Evolutionary conservation across 1,140 invertebrate genomes (phyloP).

Genomic region (Caerostris darwini): DNA sequence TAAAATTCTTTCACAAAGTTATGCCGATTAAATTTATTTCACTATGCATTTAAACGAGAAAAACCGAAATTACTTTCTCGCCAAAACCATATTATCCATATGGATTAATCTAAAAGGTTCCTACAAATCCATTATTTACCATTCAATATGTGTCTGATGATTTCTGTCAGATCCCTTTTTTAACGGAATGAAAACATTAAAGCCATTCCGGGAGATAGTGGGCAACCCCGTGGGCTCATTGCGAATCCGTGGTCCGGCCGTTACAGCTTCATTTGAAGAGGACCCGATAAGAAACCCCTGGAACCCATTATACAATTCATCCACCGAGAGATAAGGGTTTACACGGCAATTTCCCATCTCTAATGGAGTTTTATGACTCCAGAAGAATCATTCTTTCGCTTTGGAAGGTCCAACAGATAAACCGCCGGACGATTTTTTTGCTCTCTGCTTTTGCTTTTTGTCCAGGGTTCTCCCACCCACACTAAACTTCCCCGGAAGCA

Average conservation of each 20-base stretch:
- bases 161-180: background rate
- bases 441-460: constrained; percentile 39
- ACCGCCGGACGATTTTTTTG: constrained; percentile 32
- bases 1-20: too few species aligned
- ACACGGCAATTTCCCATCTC: constrained; percentile 78
- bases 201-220: constrained; percentile 3
- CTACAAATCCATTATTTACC: constrained; percentile 13
- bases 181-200: constrained; percentile 42
- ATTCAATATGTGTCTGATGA: constrained; percentile 8
- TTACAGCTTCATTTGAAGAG: constrained; percentile 66
- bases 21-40: too few species aligned
- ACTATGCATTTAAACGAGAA: too few species aligned
- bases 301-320: constrained; percentile 78
- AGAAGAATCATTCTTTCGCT: constrained; percentile 61
- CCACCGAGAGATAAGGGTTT: constrained; percentile 77
- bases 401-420: constrained; percentile 53
- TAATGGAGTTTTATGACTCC: constrained; percentile 77
- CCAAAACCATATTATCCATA: too few species aligned
- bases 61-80: too few species aligned
- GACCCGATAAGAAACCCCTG: constrained; percentile 39
- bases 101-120: background rate
- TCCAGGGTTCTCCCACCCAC: constrained; percentile 20
- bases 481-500: constrained; percentile 46
- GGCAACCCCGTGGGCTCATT: constrained; percentile 48
- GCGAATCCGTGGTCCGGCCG: constrained; percentile 28